Evolutionary conservation across 1,140 invertebrate genomes (phyloP).

Genomic region (Dendrolimus kikuchii): DNA sequence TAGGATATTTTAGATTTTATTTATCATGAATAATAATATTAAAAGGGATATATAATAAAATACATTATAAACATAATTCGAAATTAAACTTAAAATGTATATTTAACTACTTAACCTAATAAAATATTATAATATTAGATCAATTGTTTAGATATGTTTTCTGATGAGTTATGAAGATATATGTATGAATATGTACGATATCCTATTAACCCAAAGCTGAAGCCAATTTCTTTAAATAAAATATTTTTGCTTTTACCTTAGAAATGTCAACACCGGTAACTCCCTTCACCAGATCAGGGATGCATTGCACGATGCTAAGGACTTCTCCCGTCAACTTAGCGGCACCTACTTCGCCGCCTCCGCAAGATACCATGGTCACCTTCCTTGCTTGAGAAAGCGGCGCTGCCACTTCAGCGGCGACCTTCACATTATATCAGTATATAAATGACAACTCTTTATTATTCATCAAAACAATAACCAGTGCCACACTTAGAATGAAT

Average conservation of each 20-base stretch:
- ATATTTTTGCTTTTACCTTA: constrained; percentile 69
- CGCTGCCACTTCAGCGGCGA: constrained; percentile 96
- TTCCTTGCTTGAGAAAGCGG: constrained; percentile 94
- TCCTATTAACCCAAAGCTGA: neutral
- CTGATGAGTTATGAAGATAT: too few species aligned
- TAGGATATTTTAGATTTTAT: too few species aligned
- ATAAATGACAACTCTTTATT: too few species aligned
- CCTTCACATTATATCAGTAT: constrained; percentile 65
- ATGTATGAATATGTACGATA: too few species aligned
- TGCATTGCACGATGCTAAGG: constrained; percentile 90
- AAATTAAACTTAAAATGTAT: too few species aligned
- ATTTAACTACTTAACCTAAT: too few species aligned
- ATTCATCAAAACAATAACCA: too few species aligned
- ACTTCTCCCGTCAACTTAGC: constrained; percentile 95
- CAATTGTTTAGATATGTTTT: too few species aligned
- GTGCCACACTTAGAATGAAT: too few species aligned
- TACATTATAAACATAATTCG: neutral
- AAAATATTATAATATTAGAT: too few species aligned
- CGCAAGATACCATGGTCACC: constrained; percentile 95
- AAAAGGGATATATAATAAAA: neutral
- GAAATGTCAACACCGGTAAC: constrained; percentile 95
- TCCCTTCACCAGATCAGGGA: constrained; percentile 91
- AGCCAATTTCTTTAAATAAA: too few species aligned
- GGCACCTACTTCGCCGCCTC: constrained; percentile 92
- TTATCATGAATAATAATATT: neutral